Percentiles rank a stretch among this genome's conserved stretches.
Evolutionary conservation across 2,888 invertebrate species (phyloP).

Genomic region (Neoitamus cyanurus): DNA sequence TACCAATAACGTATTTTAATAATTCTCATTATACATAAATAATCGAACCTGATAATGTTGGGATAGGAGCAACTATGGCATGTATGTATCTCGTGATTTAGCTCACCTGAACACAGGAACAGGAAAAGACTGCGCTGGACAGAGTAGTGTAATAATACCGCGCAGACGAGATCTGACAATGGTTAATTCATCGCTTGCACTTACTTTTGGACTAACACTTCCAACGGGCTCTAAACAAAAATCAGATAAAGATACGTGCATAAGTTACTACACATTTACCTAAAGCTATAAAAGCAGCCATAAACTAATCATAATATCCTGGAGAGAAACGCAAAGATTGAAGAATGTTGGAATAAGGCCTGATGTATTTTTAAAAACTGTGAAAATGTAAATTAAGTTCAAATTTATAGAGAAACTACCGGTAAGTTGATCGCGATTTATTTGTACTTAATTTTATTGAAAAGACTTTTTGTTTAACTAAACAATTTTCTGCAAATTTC

Average conservation of each 20-base stretch:
- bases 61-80: neutral
- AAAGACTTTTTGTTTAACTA: too few relatives aligned
- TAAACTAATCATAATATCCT: too few relatives aligned
- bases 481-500: too few relatives aligned
- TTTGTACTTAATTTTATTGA: too few relatives aligned
- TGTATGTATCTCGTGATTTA: neutral
- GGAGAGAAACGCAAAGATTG: neutral
- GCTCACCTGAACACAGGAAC: slow-evolving; percentile 77
- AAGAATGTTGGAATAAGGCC: neutral
- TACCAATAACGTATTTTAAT: neutral
- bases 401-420: too few relatives aligned
- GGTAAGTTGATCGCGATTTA: too few relatives aligned
- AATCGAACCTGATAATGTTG: neutral
- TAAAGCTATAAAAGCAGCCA: neutral
- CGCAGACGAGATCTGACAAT: slow-evolving; percentile 67
- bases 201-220: slow-evolving; percentile 71
- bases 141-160: slow-evolving; percentile 73
- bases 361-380: too few relatives aligned
- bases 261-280: too few relatives aligned
- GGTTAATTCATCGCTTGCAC: slow-evolving; percentile 72
- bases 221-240: slow-evolving; percentile 67
- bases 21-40: neutral
- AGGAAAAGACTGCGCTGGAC: slow-evolving; percentile 80
- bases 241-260: too few relatives aligned
- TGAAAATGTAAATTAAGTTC: too few relatives aligned